These are phyloP conservation scores for Thumatha senex DNA, from an alignment of 2,888 invertebrate genomes.

Conservation along the genomic window DNA sequence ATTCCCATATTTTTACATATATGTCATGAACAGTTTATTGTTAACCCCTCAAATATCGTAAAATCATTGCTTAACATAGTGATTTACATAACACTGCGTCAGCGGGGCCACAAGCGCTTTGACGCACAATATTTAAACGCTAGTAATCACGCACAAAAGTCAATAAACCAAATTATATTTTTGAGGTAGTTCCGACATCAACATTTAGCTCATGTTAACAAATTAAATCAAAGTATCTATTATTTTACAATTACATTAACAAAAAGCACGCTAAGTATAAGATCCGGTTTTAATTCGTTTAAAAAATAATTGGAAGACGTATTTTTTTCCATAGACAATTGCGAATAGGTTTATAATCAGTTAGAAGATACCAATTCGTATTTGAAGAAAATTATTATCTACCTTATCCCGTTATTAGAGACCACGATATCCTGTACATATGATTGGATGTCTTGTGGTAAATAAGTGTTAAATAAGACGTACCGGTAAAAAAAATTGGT, in stretches of 20 bases:
- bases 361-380: slow-evolving; percentile 3
- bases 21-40: no score
- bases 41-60: no score
- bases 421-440: slow-evolving; percentile 4
- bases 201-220: neutral
- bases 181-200: neutral
- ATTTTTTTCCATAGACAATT: neutral
- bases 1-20: no score
- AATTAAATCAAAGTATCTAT: neutral
- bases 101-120: no score
- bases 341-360: slow-evolving; percentile 1
- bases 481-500: slow-evolving; percentile 21
- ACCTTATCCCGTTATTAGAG: slow-evolving; percentile 6
- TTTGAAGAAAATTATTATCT: neutral
- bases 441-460: neutral
- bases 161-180: neutral
- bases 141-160: no score
- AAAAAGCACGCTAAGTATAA: neutral
- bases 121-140: no score
- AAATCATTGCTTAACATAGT: no score
- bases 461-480: slow-evolving; percentile 17
- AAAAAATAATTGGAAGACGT: neutral
- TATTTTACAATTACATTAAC: neutral
- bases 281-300: neutral
- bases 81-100: no score